These are phyloP conservation scores for Kryptolebias marmoratus DNA, from an alignment of 2,113 vertebrate species.

Conservation along the genomic window DNA sequence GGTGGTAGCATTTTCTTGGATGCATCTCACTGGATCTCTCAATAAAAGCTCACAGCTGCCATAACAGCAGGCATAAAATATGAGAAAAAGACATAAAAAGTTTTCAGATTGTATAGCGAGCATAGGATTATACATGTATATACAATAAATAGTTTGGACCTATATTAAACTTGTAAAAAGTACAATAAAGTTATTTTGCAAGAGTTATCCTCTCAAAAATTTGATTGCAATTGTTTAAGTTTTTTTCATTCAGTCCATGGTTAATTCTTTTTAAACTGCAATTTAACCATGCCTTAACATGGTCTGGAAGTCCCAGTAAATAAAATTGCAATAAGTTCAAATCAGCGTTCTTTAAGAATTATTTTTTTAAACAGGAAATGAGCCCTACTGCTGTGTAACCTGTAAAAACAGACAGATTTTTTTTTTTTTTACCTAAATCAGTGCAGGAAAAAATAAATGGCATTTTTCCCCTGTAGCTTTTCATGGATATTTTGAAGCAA, in stretches of 20 bases:
- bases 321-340: conserved; percentile 11
- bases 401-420: neutral
- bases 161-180: neutral
- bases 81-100: neutral
- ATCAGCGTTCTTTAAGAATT: conserved; percentile 6
- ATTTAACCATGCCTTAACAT: conserved; percentile 16
- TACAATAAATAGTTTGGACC: too few relatives aligned
- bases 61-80: conserved; percentile 15
- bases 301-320: conserved; percentile 17
- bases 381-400: neutral
- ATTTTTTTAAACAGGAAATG: conserved; percentile 6
- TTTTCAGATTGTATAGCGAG: neutral
- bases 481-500: neutral
- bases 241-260: conserved; percentile 11
- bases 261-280: conserved; percentile 4
- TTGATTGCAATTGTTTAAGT: neutral
- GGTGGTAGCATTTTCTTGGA: conserved; percentile 40
- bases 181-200: neutral
- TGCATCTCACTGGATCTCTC: conserved; percentile 30
- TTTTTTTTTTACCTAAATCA: neutral
- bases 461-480: neutral
- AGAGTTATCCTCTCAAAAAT: neutral
- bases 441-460: neutral
- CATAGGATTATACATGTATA: neutral
- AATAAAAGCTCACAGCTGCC: conserved; percentile 36